Conservation (phyloP, 2,888 invertebrate species). For the Cephus runcator region DNA sequence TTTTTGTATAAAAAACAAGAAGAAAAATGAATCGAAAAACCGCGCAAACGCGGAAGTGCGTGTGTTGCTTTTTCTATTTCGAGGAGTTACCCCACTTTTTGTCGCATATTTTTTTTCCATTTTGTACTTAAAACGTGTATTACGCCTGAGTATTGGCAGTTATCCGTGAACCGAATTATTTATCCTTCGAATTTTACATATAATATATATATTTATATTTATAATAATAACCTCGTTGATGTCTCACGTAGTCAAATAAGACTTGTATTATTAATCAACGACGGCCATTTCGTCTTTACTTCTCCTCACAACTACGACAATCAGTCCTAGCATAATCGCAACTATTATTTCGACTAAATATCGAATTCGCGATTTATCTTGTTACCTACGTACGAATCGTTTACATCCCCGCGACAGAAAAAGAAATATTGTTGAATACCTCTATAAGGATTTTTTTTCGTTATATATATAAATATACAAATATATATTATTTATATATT, state of each 20-base stretch:
- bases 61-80: constrained; percentile 7
- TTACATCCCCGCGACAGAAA: background rate
- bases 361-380: background rate
- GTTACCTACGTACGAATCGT: background rate
- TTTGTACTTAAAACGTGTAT: constrained; percentile 61
- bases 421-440: background rate
- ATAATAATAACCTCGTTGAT: background rate
- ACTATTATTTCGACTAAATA: background rate
- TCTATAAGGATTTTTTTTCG: background rate
- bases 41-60: constrained; percentile 19
- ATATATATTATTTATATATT: background rate
- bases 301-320: constrained; percentile 1
- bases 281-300: constrained; percentile 10
- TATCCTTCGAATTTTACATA: constrained; percentile 2
- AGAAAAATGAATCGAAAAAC: constrained; percentile 25
- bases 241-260: background rate
- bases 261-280: constrained; percentile 18
- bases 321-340: background rate
- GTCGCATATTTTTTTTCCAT: background rate
- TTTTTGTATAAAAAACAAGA: constrained; percentile 18
- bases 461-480: background rate
- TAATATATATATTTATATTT: constrained; percentile 15
- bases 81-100: background rate
- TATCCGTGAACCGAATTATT: constrained; percentile 22
- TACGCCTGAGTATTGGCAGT: constrained; percentile 59